phyloP scores from a whole-genome alignment of 2,113 vertebrate species.

The Pampusana beccarii region DNA sequence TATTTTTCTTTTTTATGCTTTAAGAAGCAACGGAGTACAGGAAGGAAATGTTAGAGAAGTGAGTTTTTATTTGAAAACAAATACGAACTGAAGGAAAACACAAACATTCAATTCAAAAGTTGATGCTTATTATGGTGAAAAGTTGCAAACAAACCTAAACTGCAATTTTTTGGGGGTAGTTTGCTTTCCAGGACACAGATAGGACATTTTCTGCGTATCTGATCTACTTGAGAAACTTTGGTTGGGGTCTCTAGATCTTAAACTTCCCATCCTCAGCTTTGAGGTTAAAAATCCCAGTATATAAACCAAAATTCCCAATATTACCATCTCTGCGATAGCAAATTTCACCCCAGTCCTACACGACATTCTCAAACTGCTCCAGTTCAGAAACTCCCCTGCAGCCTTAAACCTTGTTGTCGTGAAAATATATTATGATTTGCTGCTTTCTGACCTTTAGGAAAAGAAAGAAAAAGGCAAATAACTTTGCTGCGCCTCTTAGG shows the following conservation, averaged over 20 bases:
- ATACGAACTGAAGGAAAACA: neutral
- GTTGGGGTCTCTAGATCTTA: neutral
- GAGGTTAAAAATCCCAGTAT: neutral
- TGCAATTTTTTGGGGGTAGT: fast-evolving
- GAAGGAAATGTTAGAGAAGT: neutral
- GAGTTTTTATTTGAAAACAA: neutral
- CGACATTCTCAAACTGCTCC: fast-evolving
- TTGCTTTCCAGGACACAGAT: neutral
- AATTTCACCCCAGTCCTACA: neutral
- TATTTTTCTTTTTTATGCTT: neutral
- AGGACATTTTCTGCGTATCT: neutral
- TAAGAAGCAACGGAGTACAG: neutral
- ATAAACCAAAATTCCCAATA: neutral
- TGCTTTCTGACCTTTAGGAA: neutral
- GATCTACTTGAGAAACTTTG: neutral
- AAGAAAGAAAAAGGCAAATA: neutral
- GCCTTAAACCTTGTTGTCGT: neutral
- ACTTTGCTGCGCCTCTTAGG: neutral
- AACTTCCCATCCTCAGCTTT: neutral
- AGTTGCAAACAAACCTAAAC: neutral
- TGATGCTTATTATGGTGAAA: neutral
- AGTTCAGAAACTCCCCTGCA: neutral
- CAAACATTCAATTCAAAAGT: neutral
- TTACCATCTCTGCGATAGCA: neutral
- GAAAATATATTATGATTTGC: neutral